phyloP scores from a whole-genome alignment of 1,140 invertebrate genomes.

The Pseudomyrmex sp. region DNA sequence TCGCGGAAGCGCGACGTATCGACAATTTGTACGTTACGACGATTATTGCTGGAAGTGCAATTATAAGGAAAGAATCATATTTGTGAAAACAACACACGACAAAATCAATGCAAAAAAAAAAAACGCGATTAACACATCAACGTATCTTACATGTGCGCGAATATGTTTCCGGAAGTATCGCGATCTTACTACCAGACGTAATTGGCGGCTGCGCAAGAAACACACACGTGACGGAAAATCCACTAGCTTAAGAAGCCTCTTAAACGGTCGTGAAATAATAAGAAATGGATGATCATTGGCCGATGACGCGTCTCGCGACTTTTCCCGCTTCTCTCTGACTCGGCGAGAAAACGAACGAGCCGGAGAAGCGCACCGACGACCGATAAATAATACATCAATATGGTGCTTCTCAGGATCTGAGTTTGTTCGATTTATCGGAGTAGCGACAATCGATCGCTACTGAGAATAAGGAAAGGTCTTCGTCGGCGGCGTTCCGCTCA shows the following conservation, averaged over 20 bases:
- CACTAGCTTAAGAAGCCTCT: background rate
- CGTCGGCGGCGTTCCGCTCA: conserved; percentile 69
- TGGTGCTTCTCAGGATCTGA: conserved; percentile 5
- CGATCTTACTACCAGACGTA: background rate
- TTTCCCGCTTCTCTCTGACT: conserved; percentile 44
- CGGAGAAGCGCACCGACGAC: conserved; percentile 3
- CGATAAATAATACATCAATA: conserved; percentile 70
- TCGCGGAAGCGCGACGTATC: conserved; percentile 5
- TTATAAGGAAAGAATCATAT: background rate
- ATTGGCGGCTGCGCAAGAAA: background rate
- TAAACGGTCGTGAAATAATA: conserved; percentile 29
- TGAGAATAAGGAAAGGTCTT: conserved; percentile 71
- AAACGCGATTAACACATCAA: background rate
- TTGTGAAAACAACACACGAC: background rate
- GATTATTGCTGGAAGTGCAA: background rate
- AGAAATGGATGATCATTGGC: conserved; percentile 49
- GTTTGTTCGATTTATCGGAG: conserved; percentile 65
- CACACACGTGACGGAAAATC: conserved; percentile 13
- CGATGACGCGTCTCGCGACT: conserved; percentile 20
- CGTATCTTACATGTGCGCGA: background rate
- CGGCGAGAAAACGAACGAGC: conserved; percentile 37
- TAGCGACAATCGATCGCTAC: conserved; percentile 63
- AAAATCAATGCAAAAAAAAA: background rate
- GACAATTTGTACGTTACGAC: background rate
- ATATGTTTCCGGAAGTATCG: background rate